Base-by-base conservation (phyloP, 2,888 invertebrate genomes). In the Entomobrya multifasciata region DNA sequence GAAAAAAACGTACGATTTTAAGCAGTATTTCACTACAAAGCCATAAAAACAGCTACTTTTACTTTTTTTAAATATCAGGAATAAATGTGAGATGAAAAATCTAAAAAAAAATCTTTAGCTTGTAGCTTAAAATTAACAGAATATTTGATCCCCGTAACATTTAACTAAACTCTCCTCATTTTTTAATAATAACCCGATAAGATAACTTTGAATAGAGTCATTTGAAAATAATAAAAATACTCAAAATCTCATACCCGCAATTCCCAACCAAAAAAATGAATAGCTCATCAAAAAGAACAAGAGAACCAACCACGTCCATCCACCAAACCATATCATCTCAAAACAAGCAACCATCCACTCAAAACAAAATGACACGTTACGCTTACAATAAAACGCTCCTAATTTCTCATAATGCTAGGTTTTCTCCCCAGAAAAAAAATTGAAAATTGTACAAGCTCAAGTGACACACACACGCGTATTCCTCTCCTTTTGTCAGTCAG, bases 371-470 rank as follows among this genome's bases (percentile, higher is more conserved):
- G 85, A 85, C 85, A 85, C 36, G 79, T 85, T 78, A 85, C 41
- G 84, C 44, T 78, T 85, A 57, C 78, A 77, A 44, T 85, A 79
- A 78, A 84, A 67, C 41, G 65, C 25, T 84, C 70, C 11, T 84
- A 76, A 85, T 85, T 79, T 79, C 85, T 79, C 79, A 79, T 85
- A 85, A 85, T 85, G 72, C 62, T 79, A 85, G 85, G 85, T 70
- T 79, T 62, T 52, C 60, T 47, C 62, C 8, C n/a, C 15, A 2
- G 22, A 22, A 47, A 57, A 44, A 82, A 82, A 70, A 80, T 30
- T 80, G 70, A 27, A 74, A 65, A 62, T 47, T 77, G 47, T 30
- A 49, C 44, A 36, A 30, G 47, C 79, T 85, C 72, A 62, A 85
- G 79, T 79, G 85, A 85, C 85, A 85, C 70, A 85, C 79, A 74